These are phyloP conservation scores for Riptortus pedestris DNA, from an alignment of 1,140 invertebrate species.

Conservation along the genomic window DNA sequence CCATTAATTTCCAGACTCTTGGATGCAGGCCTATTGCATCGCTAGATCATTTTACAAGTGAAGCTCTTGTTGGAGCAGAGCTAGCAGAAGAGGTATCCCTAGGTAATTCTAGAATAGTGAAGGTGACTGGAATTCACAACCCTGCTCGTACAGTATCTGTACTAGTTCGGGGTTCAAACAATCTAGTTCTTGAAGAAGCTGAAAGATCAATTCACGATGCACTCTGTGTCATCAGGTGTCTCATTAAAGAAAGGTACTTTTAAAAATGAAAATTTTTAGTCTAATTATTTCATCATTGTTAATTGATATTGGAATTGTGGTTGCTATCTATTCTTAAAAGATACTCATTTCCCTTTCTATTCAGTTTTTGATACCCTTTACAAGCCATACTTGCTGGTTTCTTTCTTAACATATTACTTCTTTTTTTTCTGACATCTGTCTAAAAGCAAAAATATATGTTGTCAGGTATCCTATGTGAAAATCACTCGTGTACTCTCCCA, in stretches of 20 bases:
- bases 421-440: too few species aligned
- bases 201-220: slow-evolving; percentile 95
- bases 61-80: slow-evolving; percentile 84
- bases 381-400: too few species aligned
- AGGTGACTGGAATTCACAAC: slow-evolving; percentile 82
- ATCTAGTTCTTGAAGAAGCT: slow-evolving; percentile 90
- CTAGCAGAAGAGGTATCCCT: slow-evolving; percentile 88
- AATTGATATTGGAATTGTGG: too few species aligned
- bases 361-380: too few species aligned
- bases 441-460: too few species aligned
- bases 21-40: slow-evolving; percentile 95
- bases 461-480: too few species aligned
- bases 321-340: too few species aligned
- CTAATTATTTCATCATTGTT: too few species aligned
- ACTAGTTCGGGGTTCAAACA: slow-evolving; percentile 92
- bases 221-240: slow-evolving; percentile 91
- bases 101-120: slow-evolving; percentile 85
- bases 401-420: too few species aligned
- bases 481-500: too few species aligned
- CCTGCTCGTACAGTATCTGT: slow-evolving; percentile 86
- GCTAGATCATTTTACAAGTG: slow-evolving; percentile 90
- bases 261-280: too few species aligned
- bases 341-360: too few species aligned
- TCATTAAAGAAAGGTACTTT: slow-evolving; percentile 73
- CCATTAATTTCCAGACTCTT: slow-evolving; percentile 62